Evolutionary conservation across 2,888 invertebrate genomes (phyloP), one percentile per base, ranked within the genome.

Genomic region (Scaptomyza caliginosa): DNA sequence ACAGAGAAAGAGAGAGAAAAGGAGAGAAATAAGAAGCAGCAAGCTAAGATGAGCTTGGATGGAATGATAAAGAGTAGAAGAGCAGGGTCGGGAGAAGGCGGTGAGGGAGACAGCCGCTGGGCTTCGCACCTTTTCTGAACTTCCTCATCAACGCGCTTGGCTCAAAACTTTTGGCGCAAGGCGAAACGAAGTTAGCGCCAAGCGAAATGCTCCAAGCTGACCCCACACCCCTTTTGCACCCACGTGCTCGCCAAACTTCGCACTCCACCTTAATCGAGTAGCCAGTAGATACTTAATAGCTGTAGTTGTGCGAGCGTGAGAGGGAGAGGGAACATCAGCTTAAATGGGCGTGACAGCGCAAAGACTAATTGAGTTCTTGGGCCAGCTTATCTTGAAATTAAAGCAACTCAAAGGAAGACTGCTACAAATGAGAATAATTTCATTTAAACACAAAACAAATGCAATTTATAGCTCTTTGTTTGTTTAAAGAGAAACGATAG

Each of bases 301-400:
- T 28, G 17, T 17, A 13, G 13, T 16, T 19, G 28, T 10, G 28
- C 3, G 26, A 2, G 26, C 10, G 26, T 26, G 26, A 4, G 21
- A 4, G 26, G 10, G 2, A 26, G 30, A 2, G 34, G 32, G 34
- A 10, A 6, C 10, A 16, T 40, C 36, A 43, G 23, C 39, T 24
- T 38, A 40, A 63, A 50, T 36, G 48, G 72, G 63, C 42, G 67
- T 72, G 60, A 60, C 65, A 40, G 43, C 23, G 55, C 42, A 46
- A 51, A 54, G 68, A 77, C 66, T 83, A 80, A 83, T 83, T 80
- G 81, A 80, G 80, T 80, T 80, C 83, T 80, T 80, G 75, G 67
- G 62, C 51, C 58, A 80, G 63, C 67, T 77, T 70, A 73, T 65
- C 81, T 73, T 32, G 50, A 48, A 71, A 63, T 72, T 57, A 51